Evolutionary conservation across 2,888 invertebrate species (phyloP).

Genomic region (Callinectes sapidus): DNA sequence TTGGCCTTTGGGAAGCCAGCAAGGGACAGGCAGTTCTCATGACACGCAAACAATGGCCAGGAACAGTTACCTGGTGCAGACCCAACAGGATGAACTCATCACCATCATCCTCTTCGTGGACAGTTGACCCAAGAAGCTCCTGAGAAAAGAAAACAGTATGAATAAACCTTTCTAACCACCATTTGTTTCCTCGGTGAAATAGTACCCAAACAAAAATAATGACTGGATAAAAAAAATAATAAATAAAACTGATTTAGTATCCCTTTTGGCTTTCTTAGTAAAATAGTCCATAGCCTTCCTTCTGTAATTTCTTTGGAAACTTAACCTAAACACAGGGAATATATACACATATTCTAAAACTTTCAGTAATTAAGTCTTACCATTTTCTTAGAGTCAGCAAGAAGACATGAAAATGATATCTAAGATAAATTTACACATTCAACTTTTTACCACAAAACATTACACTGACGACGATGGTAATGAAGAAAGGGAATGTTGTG

Average conservation of each 20-base stretch:
- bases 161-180: neutral
- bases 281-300: neutral
- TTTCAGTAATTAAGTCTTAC: too few species aligned
- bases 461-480: neutral
- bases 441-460: too few species aligned
- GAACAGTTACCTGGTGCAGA: constrained; percentile 59
- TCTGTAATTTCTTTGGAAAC: too few species aligned
- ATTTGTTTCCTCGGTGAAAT: neutral
- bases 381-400: too few species aligned
- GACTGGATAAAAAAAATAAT: neutral
- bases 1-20: constrained; percentile 44
- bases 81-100: constrained; percentile 64
- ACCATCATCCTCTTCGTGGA: constrained; percentile 59
- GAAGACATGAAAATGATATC: too few species aligned
- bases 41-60: constrained; percentile 50
- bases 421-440: too few species aligned
- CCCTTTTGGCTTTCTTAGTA: neutral
- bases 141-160: neutral
- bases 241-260: neutral
- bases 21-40: constrained; percentile 43
- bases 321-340: too few species aligned
- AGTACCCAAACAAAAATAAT: neutral
- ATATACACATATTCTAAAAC: too few species aligned
- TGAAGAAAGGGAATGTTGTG: neutral
- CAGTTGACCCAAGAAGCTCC: constrained; percentile 45